Conservation (phyloP, 1,140 invertebrate species). For the Drosophila albomicans region DNA sequence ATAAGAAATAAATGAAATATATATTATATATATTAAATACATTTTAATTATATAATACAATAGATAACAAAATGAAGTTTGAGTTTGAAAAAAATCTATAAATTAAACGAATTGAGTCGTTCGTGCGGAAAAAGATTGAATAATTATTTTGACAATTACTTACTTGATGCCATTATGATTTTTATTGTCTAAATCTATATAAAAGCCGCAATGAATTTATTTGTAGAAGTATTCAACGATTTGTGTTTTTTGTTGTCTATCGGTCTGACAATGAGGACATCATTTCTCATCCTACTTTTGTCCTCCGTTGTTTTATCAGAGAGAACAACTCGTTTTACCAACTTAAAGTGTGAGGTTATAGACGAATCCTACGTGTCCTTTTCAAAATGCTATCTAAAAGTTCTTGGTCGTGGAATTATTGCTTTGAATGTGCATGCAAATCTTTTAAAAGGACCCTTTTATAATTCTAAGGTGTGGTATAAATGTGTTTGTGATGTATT, state of each 20-base stretch:
- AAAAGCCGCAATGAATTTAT: too few species aligned
- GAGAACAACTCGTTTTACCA: background rate
- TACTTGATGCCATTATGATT: too few species aligned
- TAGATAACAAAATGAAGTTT: too few species aligned
- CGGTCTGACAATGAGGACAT: background rate
- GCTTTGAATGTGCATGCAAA: slow-evolving; percentile 3
- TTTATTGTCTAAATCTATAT: too few species aligned
- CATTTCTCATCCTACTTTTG: background rate
- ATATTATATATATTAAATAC: too few species aligned
- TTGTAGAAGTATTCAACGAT: background rate
- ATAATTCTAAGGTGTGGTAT: slow-evolving; percentile 27
- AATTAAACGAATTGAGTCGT: too few species aligned
- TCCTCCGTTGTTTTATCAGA: background rate
- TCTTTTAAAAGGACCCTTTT: slow-evolving; percentile 10
- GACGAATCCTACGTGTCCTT: background rate
- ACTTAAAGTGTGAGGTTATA: background rate
- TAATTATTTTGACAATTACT: too few species aligned
- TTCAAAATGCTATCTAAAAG: background rate
- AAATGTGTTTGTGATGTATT: background rate
- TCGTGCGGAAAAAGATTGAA: too few species aligned
- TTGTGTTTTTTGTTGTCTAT: background rate
- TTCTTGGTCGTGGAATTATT: background rate
- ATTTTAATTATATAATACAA: too few species aligned
- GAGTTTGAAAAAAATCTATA: too few species aligned
- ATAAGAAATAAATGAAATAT: too few species aligned